phyloP scores from a whole-genome alignment of 2,797 vertebrate species.

The Neoniphon sammara region DNA sequence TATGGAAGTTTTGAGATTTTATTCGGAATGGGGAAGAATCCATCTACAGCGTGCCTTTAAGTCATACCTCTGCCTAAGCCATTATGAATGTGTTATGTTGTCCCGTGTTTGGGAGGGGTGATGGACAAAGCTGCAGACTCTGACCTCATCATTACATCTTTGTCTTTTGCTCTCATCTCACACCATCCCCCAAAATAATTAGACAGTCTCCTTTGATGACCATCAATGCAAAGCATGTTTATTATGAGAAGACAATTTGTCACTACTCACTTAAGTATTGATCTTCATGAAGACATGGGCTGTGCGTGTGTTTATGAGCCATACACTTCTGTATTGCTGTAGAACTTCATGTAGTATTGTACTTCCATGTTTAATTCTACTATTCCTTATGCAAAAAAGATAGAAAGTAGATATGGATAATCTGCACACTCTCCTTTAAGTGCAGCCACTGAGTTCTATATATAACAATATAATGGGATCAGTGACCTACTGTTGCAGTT shows the following conservation, averaged over 20 bases:
- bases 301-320: background rate
- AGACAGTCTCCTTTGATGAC: background rate
- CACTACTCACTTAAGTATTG: background rate
- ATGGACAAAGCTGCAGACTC: constrained; percentile 20
- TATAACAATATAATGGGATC: constrained; percentile 15
- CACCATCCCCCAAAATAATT: constrained; percentile 11
- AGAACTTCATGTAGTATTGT: too few species aligned
- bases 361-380: background rate
- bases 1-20: background rate
- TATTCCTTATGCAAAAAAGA: background rate
- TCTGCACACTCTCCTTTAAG: background rate
- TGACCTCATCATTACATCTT: background rate
- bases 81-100: constrained; percentile 21
- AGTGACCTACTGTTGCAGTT: constrained; percentile 2
- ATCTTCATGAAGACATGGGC: background rate
- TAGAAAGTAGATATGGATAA: background rate
- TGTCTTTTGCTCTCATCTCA: background rate
- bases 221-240: constrained; percentile 6
- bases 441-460: background rate
- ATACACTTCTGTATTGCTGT: too few species aligned
- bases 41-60: background rate
- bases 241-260: background rate
- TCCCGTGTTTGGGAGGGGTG: background rate
- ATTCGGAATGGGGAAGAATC: constrained; percentile 5
- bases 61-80: background rate